These are phyloP conservation scores for Amphiprion clarkii DNA, from an alignment of 2,797 vertebrate genomes.

Conservation along the genomic window DNA sequence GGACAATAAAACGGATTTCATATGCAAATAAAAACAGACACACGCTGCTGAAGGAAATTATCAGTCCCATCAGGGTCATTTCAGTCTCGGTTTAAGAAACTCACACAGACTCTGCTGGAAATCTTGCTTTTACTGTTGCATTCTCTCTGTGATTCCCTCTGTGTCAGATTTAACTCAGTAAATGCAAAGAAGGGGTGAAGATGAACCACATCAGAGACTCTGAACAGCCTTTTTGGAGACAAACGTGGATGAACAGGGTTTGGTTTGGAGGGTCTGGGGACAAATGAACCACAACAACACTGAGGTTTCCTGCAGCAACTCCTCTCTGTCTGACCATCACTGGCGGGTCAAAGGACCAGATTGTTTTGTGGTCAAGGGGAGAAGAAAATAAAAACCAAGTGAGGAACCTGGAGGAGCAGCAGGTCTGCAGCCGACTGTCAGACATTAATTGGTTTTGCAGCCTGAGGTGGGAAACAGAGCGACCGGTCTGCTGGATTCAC, in stretches of 20 bases:
- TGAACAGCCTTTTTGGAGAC: conserved; percentile 4
- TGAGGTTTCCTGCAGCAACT: conserved; percentile 27
- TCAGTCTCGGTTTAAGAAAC: conserved; percentile 6
- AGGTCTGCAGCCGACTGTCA: conserved; percentile 43
- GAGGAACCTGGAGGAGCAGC: conserved; percentile 41
- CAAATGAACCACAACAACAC: conserved; percentile 27
- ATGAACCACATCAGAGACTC: neutral
- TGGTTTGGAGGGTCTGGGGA: conserved; percentile 42
- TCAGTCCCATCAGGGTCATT: conserved; percentile 34
- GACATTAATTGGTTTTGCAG: conserved; percentile 69
- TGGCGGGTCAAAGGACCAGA: conserved; percentile 42
- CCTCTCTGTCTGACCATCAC: conserved; percentile 49
- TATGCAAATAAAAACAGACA: conserved; percentile 47
- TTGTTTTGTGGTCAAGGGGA: conserved; percentile 47
- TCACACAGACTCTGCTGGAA: conserved; percentile 18
- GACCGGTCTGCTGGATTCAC: conserved; percentile 23
- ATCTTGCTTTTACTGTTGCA: conserved; percentile 18
- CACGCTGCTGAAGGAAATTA: conserved; percentile 46
- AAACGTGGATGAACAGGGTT: conserved; percentile 13
- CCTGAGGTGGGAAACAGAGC: conserved; percentile 41
- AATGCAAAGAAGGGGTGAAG: neutral
- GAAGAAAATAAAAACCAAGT: conserved; percentile 49
- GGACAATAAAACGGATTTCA: conserved; percentile 53
- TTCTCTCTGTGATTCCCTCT: conserved; percentile 16
- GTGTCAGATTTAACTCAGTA: conserved; percentile 17